Evolutionary conservation across 1,140 invertebrate genomes (phyloP).

Genomic region (Drosophila kurseongensis): DNA sequence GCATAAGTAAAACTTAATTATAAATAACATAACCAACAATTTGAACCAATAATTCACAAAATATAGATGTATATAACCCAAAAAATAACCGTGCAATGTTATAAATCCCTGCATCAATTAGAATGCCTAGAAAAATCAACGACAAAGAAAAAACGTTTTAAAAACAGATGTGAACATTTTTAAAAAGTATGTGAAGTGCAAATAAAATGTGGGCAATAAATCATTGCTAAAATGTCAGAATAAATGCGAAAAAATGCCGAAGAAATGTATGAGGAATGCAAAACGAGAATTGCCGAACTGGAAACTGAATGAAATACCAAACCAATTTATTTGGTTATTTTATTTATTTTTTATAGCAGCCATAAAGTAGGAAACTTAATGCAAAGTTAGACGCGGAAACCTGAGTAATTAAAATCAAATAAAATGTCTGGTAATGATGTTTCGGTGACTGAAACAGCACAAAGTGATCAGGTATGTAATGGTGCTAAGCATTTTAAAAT

Average conservation of each 20-base stretch:
- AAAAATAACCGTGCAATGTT: background rate
- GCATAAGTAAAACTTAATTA: constrained; percentile 13
- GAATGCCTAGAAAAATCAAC: constrained; percentile 12
- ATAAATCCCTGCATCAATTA: constrained; percentile 25
- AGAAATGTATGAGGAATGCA: constrained; percentile 19
- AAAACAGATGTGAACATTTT: constrained; percentile 26
- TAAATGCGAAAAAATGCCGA: constrained; percentile 28
- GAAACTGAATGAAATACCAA: constrained; percentile 31
- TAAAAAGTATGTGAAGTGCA: constrained; percentile 31
- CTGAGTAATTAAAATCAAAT: constrained; percentile 23
- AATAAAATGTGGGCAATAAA: constrained; percentile 54
- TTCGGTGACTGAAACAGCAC: constrained; percentile 73
- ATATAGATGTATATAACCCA: background rate
- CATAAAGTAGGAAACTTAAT: constrained; percentile 38
- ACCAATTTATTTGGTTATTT: constrained; percentile 18
- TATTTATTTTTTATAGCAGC: constrained; percentile 35
- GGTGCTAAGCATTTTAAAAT: background rate
- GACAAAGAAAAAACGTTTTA: constrained; percentile 27
- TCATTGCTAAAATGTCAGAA: constrained; percentile 43
- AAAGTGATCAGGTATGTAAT: constrained; percentile 77
- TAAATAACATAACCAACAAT: constrained; percentile 7
- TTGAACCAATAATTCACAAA: background rate
- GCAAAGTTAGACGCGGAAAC: constrained; percentile 34
- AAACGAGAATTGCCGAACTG: constrained; percentile 21
- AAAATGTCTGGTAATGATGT: constrained; percentile 78